Evolutionary conservation across 1,140 invertebrate genomes (phyloP), one percentile per base, ranked within the genome.

Genomic region (Semibalanus balanoides): DNA sequence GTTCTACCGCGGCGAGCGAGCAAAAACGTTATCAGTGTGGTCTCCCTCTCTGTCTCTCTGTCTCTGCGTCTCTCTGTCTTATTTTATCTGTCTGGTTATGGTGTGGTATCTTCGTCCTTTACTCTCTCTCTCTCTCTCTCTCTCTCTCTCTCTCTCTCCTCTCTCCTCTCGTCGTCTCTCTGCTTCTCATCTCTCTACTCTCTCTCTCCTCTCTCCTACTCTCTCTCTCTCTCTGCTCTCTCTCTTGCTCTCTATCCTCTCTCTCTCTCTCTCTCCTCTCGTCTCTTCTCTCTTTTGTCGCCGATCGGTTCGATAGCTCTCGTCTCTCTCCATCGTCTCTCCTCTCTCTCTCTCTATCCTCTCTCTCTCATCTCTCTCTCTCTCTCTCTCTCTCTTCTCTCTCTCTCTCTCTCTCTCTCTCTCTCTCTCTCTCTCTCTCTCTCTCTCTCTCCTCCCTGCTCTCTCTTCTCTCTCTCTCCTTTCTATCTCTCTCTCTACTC

Each of bases 71-170:
- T 27, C 17, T 28, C 73, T 72, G 40, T 76, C 70, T 25, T 31
- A 31, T 75, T 75, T 74, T 74, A 71, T 76, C 28, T 75, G 74
- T 76, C n/a, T n/a, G n/a, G n/a, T n/a, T n/a, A n/a, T n/a, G n/a
- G n/a, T n/a, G n/a, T n/a, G n/a, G n/a, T n/a, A n/a, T n/a, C n/a
- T n/a, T n/a, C n/a, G n/a, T n/a, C n/a, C n/a, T 43, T 76, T 70
- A 64, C 72, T 30, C 29, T 35, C 64, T 71, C 31, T 70, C 35
- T 77, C 31, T 40, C 75, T 43, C 70, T 73, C 27, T 74, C 30
- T 19, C 19, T 51, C 40, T 0, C 72, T 11, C 31, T 17, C 43
- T 19, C 72, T 70, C 30, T 77, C 35, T 40, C 35, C 35, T 17
- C 35, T 40, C 35, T 40, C 35, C 70, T 27, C 72, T 74, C 76